Percentiles rank a stretch among this genome's conserved stretches.
Evolutionary conservation across 1,140 invertebrate genomes (phyloP).

Genomic region (Trypoxylus dichotomus): DNA sequence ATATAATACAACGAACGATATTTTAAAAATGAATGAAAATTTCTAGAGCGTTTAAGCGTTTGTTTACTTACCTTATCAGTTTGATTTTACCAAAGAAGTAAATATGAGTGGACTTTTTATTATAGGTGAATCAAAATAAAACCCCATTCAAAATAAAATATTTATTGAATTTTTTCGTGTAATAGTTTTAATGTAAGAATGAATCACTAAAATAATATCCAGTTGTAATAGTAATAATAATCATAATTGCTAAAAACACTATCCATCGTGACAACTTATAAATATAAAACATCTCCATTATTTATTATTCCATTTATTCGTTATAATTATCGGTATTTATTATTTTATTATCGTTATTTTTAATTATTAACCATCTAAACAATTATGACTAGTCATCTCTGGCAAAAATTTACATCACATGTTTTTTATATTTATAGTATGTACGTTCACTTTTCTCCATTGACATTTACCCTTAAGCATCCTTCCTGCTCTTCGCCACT

Average conservation of each 20-base stretch:
- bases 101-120: no score
- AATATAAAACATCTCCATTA: neutral
- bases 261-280: neutral
- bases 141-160: neutral
- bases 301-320: neutral
- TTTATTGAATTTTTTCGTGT: neutral
- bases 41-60: no score
- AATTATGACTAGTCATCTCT: neutral
- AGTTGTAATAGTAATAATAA: neutral
- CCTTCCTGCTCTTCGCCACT: neutral
- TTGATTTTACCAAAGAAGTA: no score
- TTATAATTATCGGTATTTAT: neutral
- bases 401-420: neutral
- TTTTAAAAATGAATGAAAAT: no score
- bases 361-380: neutral
- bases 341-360: neutral
- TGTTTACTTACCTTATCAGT: no score
- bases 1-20: no score
- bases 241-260: neutral
- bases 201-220: neutral
- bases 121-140: no score
- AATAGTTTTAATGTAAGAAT: neutral
- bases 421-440: neutral
- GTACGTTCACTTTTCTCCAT: neutral
- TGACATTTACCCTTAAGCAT: no score